These are phyloP conservation scores for Burhinus oedicnemus DNA, from an alignment of 2,113 vertebrate species.

Conservation along the genomic window DNA sequence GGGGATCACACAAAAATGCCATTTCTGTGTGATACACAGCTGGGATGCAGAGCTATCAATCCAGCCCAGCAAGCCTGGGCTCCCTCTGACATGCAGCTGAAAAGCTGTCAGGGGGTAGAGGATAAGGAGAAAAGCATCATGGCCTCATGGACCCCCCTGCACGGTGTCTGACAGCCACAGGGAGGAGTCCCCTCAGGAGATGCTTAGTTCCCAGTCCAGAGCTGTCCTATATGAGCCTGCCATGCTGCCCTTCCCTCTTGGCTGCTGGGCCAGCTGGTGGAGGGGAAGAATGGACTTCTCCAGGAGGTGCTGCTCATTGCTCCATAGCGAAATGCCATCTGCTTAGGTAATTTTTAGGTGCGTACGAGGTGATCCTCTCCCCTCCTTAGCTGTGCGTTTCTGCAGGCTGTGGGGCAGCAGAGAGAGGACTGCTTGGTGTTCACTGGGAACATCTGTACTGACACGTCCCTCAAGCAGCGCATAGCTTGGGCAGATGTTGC, in stretches of 20 bases:
- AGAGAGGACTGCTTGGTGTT: not conserved
- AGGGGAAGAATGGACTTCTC: not conserved
- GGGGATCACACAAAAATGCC: not conserved
- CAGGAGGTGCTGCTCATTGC: not conserved
- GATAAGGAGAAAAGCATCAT: not conserved
- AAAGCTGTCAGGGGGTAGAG: not conserved
- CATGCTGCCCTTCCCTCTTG: not conserved
- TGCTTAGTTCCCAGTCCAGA: not conserved
- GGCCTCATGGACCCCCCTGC: not conserved
- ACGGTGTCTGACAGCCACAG: not conserved
- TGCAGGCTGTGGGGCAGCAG: not conserved
- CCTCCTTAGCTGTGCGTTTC: not conserved
- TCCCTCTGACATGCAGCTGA: accelerated
- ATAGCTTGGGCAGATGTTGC: not conserved
- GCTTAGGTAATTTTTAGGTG: not conserved
- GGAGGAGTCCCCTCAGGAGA: not conserved
- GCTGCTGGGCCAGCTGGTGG: not conserved
- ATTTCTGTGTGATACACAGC: not conserved
- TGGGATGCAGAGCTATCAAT: not conserved
- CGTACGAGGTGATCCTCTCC: not conserved
- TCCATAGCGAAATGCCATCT: not conserved
- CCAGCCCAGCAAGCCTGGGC: not conserved
- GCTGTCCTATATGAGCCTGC: accelerated
- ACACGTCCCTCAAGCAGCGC: not conserved
- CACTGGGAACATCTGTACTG: accelerated